These are phyloP conservation scores for Pseudochromis fuscus DNA, from an alignment of 2,797 vertebrate genomes.

Conservation along the genomic window DNA sequence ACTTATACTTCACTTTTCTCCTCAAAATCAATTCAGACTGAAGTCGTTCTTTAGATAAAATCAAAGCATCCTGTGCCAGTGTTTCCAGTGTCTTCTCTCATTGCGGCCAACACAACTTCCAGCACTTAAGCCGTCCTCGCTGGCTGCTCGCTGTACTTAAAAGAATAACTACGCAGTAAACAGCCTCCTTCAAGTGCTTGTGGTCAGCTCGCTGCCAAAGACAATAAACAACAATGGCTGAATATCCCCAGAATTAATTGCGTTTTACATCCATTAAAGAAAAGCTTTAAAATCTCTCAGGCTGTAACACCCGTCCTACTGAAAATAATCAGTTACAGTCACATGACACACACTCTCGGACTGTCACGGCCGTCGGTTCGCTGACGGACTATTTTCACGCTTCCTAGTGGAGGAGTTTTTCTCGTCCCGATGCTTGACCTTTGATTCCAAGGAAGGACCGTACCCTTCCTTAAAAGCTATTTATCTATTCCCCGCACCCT, in stretches of 20 bases:
- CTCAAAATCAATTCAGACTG: too few relatives aligned
- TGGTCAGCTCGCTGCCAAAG: constrained; percentile 66
- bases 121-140: constrained; percentile 50
- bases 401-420: constrained; percentile 17
- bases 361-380: constrained; percentile 24
- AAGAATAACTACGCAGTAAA: constrained; percentile 50
- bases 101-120: constrained; percentile 13
- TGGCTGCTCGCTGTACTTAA: constrained; percentile 43
- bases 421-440: neutral
- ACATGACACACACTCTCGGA: constrained; percentile 22
- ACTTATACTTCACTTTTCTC: too few relatives aligned
- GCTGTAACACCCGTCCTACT: constrained; percentile 32
- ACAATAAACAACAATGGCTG: constrained; percentile 65
- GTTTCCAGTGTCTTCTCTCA: constrained; percentile 8
- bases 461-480: constrained; percentile 10
- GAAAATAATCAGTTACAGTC: constrained; percentile 32
- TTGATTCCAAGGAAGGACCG: constrained; percentile 3
- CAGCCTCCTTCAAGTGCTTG: constrained; percentile 62
- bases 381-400: constrained; percentile 35
- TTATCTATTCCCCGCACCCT: constrained; percentile 35
- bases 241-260: constrained; percentile 70
- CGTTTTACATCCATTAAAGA: constrained; percentile 66
- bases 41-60: too few relatives aligned
- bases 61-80: neutral
- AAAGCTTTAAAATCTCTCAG: constrained; percentile 41